Evolutionary conservation across 2,113 vertebrate genomes (phyloP).

Genomic region (Edolisoma coerulescens): DNA sequence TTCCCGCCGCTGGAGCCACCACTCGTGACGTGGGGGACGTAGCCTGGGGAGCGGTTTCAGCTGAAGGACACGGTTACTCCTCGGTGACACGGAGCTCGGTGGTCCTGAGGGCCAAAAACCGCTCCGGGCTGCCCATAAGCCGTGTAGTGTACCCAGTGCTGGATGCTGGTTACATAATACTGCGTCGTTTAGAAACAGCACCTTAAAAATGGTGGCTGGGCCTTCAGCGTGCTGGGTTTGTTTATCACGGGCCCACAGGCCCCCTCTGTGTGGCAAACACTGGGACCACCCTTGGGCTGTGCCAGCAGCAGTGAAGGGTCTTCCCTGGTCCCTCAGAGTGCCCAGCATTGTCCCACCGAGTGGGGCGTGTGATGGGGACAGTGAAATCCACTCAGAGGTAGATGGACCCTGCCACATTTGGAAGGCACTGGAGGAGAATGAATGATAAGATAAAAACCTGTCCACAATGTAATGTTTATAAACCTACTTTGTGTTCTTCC

Average conservation of each 20-base stretch:
- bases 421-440: not conserved
- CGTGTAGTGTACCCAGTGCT: fast-evolving
- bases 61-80: fast-evolving
- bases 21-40: fast-evolving
- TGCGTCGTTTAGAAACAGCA: fast-evolving
- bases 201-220: not conserved
- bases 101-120: fast-evolving
- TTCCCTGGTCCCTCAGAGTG: fast-evolving
- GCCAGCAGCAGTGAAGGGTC: not conserved
- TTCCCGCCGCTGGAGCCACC: not conserved
- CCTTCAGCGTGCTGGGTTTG: fast-evolving
- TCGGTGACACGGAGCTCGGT: fast-evolving
- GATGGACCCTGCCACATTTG: not conserved
- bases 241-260: fast-evolving
- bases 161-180: fast-evolving
- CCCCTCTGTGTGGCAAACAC: fast-evolving
- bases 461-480: not conserved
- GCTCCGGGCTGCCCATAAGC: fast-evolving
- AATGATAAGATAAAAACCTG: not conserved
- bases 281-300: not conserved
- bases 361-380: fast-evolving
- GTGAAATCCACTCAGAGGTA: fast-evolving
- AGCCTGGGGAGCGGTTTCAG: fast-evolving
- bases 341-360: fast-evolving
- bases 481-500: not conserved